Conservation (phyloP, 2,113 vertebrate species). For the Rhinoderma darwinii region DNA sequence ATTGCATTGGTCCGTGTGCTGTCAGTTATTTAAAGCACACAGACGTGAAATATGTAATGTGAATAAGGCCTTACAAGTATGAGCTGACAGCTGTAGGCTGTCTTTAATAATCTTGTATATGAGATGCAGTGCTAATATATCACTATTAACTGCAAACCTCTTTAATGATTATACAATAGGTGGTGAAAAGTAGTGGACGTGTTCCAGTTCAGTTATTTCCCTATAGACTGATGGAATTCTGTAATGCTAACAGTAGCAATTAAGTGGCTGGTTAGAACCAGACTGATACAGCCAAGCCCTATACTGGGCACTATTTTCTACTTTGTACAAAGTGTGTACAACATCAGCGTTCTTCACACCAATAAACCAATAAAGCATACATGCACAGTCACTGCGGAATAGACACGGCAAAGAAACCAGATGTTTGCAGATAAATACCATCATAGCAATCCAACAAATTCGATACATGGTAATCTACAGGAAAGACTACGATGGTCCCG, state of each 20-base stretch:
- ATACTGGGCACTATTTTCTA: background rate
- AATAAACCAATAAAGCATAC: too few relatives aligned
- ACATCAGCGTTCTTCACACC: background rate
- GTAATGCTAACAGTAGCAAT: background rate
- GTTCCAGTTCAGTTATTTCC: background rate
- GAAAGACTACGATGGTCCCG: too few relatives aligned
- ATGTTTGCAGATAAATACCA: too few relatives aligned
- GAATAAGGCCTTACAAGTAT: background rate
- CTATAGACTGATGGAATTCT: background rate
- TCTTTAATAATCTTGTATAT: background rate
- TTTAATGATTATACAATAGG: slow-evolving; percentile 14
- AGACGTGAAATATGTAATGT: too few relatives aligned
- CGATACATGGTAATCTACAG: too few relatives aligned
- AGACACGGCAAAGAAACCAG: too few relatives aligned
- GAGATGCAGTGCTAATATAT: background rate
- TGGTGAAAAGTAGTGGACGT: background rate
- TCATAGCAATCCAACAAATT: too few relatives aligned
- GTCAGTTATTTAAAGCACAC: too few relatives aligned
- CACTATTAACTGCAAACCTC: background rate
- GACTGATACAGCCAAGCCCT: background rate
- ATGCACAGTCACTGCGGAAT: too few relatives aligned
- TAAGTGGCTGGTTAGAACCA: slow-evolving; percentile 8
- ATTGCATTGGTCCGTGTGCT: too few relatives aligned
- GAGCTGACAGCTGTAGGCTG: background rate
- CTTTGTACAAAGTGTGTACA: background rate